Percentiles rank a stretch among this genome's conserved stretches.
phyloP scores from a whole-genome alignment of 2,888 invertebrate genomes.

The Ormyrus labotus region DNA sequence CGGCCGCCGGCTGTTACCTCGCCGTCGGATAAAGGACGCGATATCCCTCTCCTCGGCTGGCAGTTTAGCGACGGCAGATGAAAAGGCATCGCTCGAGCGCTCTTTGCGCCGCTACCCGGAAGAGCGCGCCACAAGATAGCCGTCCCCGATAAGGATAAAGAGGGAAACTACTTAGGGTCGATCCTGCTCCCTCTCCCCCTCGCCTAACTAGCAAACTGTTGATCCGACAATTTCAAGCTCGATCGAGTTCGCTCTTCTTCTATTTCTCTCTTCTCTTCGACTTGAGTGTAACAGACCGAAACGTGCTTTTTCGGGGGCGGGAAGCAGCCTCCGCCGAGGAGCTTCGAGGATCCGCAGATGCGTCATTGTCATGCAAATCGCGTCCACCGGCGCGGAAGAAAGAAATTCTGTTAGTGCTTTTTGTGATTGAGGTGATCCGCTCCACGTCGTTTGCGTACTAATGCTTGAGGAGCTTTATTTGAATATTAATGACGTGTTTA shows the following conservation, averaged over 20 bases:
- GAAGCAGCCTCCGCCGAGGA: neutral
- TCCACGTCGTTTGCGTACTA: too few species aligned
- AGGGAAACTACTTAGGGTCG: constrained; percentile 39
- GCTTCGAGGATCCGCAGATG: neutral
- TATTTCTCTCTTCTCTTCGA: neutral
- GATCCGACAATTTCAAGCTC: constrained; percentile 64
- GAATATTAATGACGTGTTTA: too few species aligned
- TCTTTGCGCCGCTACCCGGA: neutral
- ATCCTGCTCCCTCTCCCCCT: constrained; percentile 35
- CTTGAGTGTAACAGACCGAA: too few species aligned
- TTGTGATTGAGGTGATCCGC: too few species aligned
- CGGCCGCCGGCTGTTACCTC: neutral
- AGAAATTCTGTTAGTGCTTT: neutral
- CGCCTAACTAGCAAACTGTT: constrained; percentile 62
- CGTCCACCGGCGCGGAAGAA: neutral
- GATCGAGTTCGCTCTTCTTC: constrained; percentile 56
- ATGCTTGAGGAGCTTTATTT: too few species aligned
- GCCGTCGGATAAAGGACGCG: neutral
- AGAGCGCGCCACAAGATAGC: constrained; percentile 43
- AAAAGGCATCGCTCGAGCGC: too few species aligned
- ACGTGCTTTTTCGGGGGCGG: too few species aligned
- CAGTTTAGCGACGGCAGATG: too few species aligned
- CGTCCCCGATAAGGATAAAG: constrained; percentile 44
- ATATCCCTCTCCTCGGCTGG: too few species aligned
- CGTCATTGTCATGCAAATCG: constrained; percentile 37